Base-by-base conservation (phyloP, 1,140 invertebrate genomes). In the Odontomachus brunneus region DNA sequence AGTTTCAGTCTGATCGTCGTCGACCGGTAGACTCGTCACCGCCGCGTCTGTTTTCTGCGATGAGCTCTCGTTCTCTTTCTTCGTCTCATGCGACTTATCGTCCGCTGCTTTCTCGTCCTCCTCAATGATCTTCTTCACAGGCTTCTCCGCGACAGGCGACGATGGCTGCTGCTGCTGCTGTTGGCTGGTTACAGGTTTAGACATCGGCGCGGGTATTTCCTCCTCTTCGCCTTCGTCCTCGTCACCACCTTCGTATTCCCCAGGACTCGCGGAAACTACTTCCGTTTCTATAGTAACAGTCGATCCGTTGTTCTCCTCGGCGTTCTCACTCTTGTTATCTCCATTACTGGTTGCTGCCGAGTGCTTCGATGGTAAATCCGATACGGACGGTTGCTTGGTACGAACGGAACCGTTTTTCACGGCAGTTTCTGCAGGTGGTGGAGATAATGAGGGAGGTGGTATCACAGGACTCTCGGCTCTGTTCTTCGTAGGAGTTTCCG, bases 211-310 rank as follows among this genome's bases (percentile, higher is more conserved):
- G 33, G 90, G 85, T 55, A 92, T 90, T 17, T 93, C 92, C 66
- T 91, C 90, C 67, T 91, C 89, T 22, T 93, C 92, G 0, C 93
- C 92, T 53, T 94, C 93, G 55, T 94, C 92, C 22, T 94, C 93
- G 49, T 94, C 93, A 0, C 95, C 95, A 19, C 93, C 94, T 80
- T 95, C 95, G 82, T 94, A 95, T 67, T 95, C 95, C n/a, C 95
- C 94, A 15, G 93, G 91, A 90, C 93, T 94, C 15, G 90, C 92
- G 1, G 92, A 92, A 1, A 90, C 88, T 0, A 90, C 84, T 60
- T 94, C 92, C 24, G 82, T 85, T 75, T 91, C 91, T 0, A 84
- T 82, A 9, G 88, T 66, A 82, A 73, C 83, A 2, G 48, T 48
- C 11, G 26, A 14, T 5, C 38, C 62, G 9, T 66, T 82, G 19